Percentiles rank a stretch among this genome's conserved stretches.
phyloP scores from a whole-genome alignment of 2,113 vertebrate genomes.

The Cricetomys ansorgei region DNA sequence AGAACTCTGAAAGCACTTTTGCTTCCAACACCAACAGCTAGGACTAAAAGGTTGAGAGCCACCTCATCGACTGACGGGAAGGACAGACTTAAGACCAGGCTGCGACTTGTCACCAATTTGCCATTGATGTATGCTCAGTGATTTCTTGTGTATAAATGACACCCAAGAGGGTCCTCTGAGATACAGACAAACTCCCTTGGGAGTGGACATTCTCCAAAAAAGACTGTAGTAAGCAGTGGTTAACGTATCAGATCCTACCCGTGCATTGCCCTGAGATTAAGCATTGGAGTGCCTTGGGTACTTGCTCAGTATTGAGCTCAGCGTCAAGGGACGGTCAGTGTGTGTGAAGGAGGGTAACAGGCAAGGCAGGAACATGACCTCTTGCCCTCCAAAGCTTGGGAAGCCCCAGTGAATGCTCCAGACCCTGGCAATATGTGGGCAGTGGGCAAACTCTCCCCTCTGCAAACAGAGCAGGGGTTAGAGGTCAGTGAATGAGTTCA shows the following conservation, averaged over 20 bases:
- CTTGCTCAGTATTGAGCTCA: slow-evolving; percentile 26
- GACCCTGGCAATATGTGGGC: not conserved
- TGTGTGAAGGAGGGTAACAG: slow-evolving; percentile 20
- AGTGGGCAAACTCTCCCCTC: not conserved
- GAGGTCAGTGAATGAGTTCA: slow-evolving; percentile 74
- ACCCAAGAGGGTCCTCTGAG: not conserved
- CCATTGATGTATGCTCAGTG: not conserved
- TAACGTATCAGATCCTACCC: not conserved
- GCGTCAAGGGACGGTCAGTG: not conserved
- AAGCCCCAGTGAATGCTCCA: slow-evolving; percentile 44
- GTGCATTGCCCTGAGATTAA: not conserved
- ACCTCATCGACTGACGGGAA: not conserved
- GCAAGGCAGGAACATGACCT: slow-evolving; percentile 70
- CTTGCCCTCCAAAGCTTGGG: slow-evolving; percentile 66
- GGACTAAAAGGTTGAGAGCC: slow-evolving; percentile 11
- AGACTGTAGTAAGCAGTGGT: not conserved
- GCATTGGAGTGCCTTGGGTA: not conserved
- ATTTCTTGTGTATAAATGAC: not conserved
- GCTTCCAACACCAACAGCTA: not conserved
- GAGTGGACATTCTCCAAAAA: not conserved
- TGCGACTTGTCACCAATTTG: not conserved
- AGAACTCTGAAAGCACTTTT: slow-evolving; percentile 27
- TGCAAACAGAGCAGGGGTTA: slow-evolving; percentile 18
- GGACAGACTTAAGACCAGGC: not conserved
- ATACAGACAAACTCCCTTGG: not conserved